Evolutionary conservation across 1,140 invertebrate genomes (phyloP).

Genomic region (Contarinia nasturtii): DNA sequence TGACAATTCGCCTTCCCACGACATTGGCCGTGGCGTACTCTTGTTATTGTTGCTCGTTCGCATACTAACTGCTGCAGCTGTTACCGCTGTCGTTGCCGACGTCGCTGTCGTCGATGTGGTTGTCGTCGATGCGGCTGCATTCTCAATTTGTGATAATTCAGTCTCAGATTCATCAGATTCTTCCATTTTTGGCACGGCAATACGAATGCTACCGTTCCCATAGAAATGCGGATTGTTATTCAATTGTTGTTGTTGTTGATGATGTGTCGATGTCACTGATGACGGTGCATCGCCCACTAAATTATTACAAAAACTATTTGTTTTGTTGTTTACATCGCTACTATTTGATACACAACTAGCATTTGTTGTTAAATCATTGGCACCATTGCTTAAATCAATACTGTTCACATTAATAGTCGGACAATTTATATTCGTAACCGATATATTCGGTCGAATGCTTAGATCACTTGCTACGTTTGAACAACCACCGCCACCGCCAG

Average conservation of each 20-base stretch:
- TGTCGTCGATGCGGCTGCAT: constrained; percentile 14
- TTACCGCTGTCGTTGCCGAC: constrained; percentile 8
- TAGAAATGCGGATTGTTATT: neutral
- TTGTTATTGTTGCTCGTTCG: constrained; percentile 9
- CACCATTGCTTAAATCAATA: constrained; percentile 2
- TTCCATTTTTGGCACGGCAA: constrained; percentile 15
- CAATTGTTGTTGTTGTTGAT: too few relatives aligned
- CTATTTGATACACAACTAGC: neutral
- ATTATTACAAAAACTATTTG: neutral
- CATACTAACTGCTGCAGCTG: neutral
- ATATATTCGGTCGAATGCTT: constrained; percentile 16
- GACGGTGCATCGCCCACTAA: neutral
- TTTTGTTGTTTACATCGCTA: neutral
- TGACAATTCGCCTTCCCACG: constrained; percentile 76
- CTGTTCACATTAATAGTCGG: neutral
- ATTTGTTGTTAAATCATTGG: neutral
- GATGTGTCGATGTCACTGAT: neutral
- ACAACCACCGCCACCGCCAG: neutral
- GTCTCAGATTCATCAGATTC: constrained; percentile 17
- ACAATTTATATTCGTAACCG: constrained; percentile 23
- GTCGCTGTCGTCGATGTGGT: neutral
- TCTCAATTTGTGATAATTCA: constrained; percentile 21
- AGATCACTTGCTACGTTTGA: constrained; percentile 3
- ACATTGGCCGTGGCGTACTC: constrained; percentile 51
- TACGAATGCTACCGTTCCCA: constrained; percentile 9